Percentiles rank a stretch among this genome's conserved stretches.
Evolutionary conservation across 2,888 invertebrate genomes (phyloP).

Genomic region (Onthophagus sagittarius): DNA sequence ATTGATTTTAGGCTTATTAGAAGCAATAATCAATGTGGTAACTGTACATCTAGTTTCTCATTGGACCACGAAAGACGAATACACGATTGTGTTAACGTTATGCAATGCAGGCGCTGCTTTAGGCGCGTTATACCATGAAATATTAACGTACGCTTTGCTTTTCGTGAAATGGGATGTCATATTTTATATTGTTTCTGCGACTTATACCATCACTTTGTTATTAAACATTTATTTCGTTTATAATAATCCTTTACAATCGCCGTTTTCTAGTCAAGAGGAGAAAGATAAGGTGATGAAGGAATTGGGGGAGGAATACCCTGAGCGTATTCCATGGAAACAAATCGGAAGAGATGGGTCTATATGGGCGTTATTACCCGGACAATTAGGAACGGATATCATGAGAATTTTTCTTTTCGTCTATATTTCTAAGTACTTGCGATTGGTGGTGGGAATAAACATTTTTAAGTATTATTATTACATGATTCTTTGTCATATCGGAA

Average conservation of each 20-base stretch:
- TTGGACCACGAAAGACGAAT: background rate
- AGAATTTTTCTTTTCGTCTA: background rate
- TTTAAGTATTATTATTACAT: background rate
- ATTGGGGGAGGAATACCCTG: background rate
- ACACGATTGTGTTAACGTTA: background rate
- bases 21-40: background rate
- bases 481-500: background rate
- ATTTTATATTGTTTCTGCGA: background rate
- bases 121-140: background rate
- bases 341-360: background rate
- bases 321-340: background rate
- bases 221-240: background rate
- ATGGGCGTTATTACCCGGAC: background rate
- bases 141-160: background rate
- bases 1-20: background rate
- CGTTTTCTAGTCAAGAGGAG: background rate
- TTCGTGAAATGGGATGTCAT: background rate
- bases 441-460: background rate
- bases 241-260: background rate
- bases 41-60: background rate
- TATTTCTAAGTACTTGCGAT: background rate
- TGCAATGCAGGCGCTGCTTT: background rate
- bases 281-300: background rate
- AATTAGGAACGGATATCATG: background rate
- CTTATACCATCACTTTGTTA: background rate